A percentile compares a stretch with the other conserved stretches of the same genome.
Evolutionary conservation across 2,797 vertebrate species (phyloP).

Genomic region (Melanotaenia parkinsoni): DNA sequence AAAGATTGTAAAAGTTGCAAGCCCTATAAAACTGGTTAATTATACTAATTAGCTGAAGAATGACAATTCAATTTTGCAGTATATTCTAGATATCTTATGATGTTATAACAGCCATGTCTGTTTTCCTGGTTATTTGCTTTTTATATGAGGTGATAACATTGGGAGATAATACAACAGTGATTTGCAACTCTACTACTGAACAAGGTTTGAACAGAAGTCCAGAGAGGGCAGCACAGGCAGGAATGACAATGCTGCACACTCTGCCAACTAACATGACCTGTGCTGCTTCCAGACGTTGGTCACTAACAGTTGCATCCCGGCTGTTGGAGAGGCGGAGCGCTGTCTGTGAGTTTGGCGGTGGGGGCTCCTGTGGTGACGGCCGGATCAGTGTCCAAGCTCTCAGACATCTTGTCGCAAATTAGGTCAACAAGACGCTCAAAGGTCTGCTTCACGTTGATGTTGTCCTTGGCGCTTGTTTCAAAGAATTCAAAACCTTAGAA

Average conservation of each 20-base stretch:
- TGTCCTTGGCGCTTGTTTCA: conserved; percentile 98
- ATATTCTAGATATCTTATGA: conserved; percentile 63
- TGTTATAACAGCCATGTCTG: conserved; percentile 59
- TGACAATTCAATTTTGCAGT: conserved; percentile 52
- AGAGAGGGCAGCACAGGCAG: conserved; percentile 65
- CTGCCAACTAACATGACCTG: conserved; percentile 44
- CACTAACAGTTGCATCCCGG: conserved; percentile 93
- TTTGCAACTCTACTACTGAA: conserved; percentile 68
- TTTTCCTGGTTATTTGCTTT: conserved; percentile 66
- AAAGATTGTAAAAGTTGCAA: conserved; percentile 59
- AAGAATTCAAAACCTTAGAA: conserved; percentile 96
- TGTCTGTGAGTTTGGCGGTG: conserved; percentile 92
- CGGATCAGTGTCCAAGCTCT: conserved; percentile 92
- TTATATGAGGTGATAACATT: conserved; percentile 68
- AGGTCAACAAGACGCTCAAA: conserved; percentile 96
- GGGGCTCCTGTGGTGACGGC: conserved; percentile 87
- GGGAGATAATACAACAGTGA: conserved; percentile 63
- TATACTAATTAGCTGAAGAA: conserved; percentile 60
- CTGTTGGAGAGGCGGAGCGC: conserved; percentile 89
- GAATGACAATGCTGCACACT: conserved; percentile 49
- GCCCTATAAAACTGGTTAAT: conserved; percentile 57
- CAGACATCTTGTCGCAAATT: conserved; percentile 99
- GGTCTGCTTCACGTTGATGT: conserved; percentile 97
- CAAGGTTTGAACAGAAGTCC: conserved; percentile 63
- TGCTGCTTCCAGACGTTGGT: conserved; percentile 31